Conservation (phyloP, 1,140 invertebrate genomes). For the Venturia canescens region DNA sequence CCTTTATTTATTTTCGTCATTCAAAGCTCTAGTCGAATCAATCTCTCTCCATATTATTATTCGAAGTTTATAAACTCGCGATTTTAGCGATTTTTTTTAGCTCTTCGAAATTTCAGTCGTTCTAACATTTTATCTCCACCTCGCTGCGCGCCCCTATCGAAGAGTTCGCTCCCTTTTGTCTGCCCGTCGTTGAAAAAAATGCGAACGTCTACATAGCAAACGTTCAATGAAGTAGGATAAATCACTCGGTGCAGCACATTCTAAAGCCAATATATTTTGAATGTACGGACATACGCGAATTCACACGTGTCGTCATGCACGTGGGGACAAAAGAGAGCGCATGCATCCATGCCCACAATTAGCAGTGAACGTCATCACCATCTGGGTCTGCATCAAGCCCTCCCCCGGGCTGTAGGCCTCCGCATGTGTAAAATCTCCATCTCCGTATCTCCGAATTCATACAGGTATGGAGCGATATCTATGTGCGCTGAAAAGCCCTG, state of each 20-base stretch:
- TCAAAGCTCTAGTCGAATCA: too few relatives aligned
- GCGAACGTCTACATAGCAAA: neutral
- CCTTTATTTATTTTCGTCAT: too few relatives aligned
- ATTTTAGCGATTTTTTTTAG: too few relatives aligned
- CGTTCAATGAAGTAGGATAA: constrained; percentile 11
- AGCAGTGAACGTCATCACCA: constrained; percentile 30
- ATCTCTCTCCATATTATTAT: too few relatives aligned
- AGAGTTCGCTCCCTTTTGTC: too few relatives aligned
- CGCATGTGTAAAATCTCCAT: neutral
- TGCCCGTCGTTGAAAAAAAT: neutral
- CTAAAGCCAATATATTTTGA: constrained; percentile 9
- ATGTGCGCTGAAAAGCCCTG: neutral
- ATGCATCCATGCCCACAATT: constrained; percentile 26
- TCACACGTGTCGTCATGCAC: constrained; percentile 8
- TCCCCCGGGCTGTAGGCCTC: neutral
- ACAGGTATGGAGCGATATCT: neutral
- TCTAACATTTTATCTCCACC: too few relatives aligned
- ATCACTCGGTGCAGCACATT: constrained; percentile 15
- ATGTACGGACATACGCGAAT: constrained; percentile 16
- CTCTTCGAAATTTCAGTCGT: too few relatives aligned
- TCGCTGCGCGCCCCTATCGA: too few relatives aligned
- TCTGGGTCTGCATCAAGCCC: constrained; percentile 21
- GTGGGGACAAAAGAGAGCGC: constrained; percentile 25
- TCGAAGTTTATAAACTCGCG: too few relatives aligned
- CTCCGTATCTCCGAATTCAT: neutral